Base-by-base conservation (phyloP, 2,113 vertebrate species). In the Tachysurus fulvidraco region DNA sequence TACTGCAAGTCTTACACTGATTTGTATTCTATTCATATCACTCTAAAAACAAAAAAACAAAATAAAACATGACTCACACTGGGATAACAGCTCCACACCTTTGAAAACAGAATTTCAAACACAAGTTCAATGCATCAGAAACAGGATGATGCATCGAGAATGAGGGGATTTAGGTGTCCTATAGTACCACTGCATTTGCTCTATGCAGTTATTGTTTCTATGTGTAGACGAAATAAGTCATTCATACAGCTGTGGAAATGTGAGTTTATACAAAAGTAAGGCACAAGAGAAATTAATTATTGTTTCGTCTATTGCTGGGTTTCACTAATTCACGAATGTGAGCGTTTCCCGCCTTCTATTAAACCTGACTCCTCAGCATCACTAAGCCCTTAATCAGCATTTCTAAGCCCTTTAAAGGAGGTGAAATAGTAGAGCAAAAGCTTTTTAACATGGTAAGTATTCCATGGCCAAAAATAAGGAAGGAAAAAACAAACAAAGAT, bases 51-150 rank as follows among this genome's bases (percentile, higher is more conserved):
- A 69, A 83, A 36, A 55, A 83, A 36, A 55, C 44, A 69, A 52
- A 52, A 52, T 65, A 83, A 67, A 67, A 67, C 50, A 71, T 55
- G 50, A 25, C 81, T 71, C 36, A 54, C 78, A 36, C 54, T 36
- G 28, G 65, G 65, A 69, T 23, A 83, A 83, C 52, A 36, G 65
- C 50, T 55, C 78, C 54, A 25, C 54, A 80, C 28, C 28, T 55
- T 19, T 52, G 60, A 52, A 83, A 65, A 65, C 46, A 52, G 44
- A 65, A 65, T 65, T 83, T 65, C 44, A 52, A 83, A 65, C 28
- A 28, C 13, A 28, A 83, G 81, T 83, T 83, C 59, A 52, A 83
- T 44, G 60, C 81, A 83, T 65, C 50, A 28, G 17, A 81, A 65
- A 65, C 28, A 83, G 41, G 50, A 36, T 36, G 50, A 69, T 83